Conservation (phyloP, 1,140 invertebrate genomes). For the Venustaconcha ellipsiformis region DNA sequence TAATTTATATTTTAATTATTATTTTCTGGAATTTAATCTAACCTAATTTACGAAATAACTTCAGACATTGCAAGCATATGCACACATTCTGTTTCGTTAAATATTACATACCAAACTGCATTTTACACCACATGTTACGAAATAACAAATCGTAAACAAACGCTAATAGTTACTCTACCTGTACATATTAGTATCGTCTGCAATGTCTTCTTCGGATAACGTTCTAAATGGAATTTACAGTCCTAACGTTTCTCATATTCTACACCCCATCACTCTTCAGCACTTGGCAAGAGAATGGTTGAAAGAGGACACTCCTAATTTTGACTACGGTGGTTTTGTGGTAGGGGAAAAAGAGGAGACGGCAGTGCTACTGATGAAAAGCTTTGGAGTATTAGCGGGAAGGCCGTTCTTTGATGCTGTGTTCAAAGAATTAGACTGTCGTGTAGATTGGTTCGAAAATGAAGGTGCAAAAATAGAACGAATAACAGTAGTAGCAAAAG, state of each 20-base stretch:
- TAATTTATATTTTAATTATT: no score
- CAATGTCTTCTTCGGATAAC: conserved; percentile 9
- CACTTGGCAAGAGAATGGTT: conserved; percentile 65
- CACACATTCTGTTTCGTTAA: no score
- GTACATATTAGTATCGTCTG: no score
- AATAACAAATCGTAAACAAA: no score
- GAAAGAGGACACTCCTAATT: conserved; percentile 66
- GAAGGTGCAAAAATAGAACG: conserved; percentile 62
- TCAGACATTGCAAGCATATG: no score
- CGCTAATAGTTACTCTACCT: no score
- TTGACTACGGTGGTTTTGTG: conserved; percentile 68
- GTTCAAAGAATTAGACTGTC: conserved; percentile 67
- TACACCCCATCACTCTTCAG: conserved; percentile 57
- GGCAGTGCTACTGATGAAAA: conserved; percentile 65
- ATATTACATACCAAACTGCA: no score
- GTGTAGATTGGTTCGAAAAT: conserved; percentile 59
- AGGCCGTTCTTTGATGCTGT: conserved; percentile 70
- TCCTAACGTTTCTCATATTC: conserved; percentile 44
- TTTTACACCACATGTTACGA: no score
- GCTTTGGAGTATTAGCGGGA: conserved; percentile 68
- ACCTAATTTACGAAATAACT: no score
- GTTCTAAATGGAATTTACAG: conserved; percentile 41
- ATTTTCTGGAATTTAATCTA: no score
- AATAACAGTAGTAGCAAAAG: conserved; percentile 56
- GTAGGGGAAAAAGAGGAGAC: conserved; percentile 64